Evolutionary conservation across 2,888 invertebrate genomes (phyloP).

Genomic region (Caenorhabditis parvicauda): DNA sequence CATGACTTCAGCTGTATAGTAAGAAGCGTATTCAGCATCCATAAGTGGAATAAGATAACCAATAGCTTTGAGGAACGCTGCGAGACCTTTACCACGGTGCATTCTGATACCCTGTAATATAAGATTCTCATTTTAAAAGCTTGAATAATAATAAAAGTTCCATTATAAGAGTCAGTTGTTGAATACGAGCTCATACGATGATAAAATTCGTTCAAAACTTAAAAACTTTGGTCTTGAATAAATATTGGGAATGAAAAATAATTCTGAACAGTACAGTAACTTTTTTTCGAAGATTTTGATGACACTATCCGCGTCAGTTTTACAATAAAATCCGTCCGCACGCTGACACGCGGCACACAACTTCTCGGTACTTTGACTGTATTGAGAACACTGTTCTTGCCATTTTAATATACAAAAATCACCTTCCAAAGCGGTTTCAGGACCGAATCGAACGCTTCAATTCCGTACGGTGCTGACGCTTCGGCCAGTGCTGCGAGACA

Average conservation of each 20-base stretch:
- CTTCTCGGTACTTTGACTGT: not conserved
- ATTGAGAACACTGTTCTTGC: too few relatives aligned
- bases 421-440: slow-evolving; percentile 97
- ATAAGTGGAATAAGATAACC: slow-evolving; percentile 97
- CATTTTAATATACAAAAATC: not conserved
- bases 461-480: slow-evolving; percentile 98
- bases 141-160: too few relatives aligned
- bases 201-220: not conserved
- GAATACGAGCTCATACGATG: too few relatives aligned
- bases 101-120: slow-evolving; percentile 75
- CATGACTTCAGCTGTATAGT: slow-evolving; percentile 99
- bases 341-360: too few relatives aligned
- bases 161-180: too few relatives aligned
- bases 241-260: too few relatives aligned
- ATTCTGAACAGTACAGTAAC: too few relatives aligned
- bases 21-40: slow-evolving; percentile 96
- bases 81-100: slow-evolving; percentile 81
- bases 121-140: not conserved
- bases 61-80: slow-evolving; percentile 98
- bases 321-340: too few relatives aligned
- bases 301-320: too few relatives aligned
- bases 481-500: slow-evolving; percentile 97
- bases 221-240: too few relatives aligned
- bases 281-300: too few relatives aligned
- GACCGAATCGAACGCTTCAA: slow-evolving; percentile 98